Evolutionary conservation across 2,113 vertebrate genomes (phyloP).

Genomic region (Eleginops maclovinus): DNA sequence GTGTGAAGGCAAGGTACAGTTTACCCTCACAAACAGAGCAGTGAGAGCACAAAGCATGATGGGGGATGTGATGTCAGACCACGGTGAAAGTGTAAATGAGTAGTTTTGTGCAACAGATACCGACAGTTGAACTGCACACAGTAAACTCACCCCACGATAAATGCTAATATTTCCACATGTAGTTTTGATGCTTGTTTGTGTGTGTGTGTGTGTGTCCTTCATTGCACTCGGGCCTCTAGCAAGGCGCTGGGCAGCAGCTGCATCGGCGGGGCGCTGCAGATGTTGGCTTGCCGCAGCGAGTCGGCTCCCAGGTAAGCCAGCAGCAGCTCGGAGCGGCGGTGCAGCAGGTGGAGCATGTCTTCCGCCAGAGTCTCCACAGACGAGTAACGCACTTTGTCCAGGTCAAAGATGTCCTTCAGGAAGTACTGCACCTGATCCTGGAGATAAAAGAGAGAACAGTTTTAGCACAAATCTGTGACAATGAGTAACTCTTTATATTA

Average conservation of each 20-base stretch:
- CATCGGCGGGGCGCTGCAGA: constrained; percentile 70
- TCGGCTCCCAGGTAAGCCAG: constrained; percentile 87
- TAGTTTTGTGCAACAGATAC: neutral
- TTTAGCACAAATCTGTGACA: neutral
- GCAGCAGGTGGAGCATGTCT: constrained; percentile 89
- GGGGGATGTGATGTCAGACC: constrained; percentile 6
- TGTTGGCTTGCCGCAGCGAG: constrained; percentile 64
- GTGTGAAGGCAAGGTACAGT: constrained; percentile 39
- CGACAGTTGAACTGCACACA: neutral
- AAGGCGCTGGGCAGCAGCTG: constrained; percentile 73
- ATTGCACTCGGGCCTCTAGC: constrained; percentile 85
- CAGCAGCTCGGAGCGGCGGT: constrained; percentile 88
- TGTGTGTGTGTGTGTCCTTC: neutral
- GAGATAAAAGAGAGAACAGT: neutral
- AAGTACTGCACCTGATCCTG: constrained; percentile 96
- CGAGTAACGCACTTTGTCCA: constrained; percentile 94
- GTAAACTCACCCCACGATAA: neutral
- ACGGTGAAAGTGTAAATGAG: neutral
- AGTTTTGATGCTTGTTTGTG: neutral
- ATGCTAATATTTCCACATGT: neutral
- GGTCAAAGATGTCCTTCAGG: constrained; percentile 96
- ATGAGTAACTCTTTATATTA: no score
- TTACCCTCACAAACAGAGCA: neutral
- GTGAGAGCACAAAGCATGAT: constrained; percentile 1
- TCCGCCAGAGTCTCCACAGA: constrained; percentile 89